Base-by-base conservation (phyloP, 2,797 vertebrate species). In the Phrynocephalus forsythii region DNA sequence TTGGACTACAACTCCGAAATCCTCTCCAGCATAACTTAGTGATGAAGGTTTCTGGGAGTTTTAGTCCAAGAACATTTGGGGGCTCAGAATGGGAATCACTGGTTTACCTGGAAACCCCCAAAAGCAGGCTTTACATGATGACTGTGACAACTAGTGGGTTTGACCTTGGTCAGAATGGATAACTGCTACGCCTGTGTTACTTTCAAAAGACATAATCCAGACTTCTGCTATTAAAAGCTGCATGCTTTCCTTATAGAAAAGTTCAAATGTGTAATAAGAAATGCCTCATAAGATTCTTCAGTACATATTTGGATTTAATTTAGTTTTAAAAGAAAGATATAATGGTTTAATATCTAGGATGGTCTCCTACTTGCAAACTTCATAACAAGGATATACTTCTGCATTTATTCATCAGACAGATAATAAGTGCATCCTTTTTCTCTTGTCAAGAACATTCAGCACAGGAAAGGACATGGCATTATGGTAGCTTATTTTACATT, bases 331-430 rank as follows among this genome's bases (percentile, higher is more conserved):
- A 73, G 33, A 78, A 94, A 94, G 89, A 92, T 94, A 91, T 91
- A 95, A 90, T 86, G 90, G 76, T 91, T 94, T 94, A 93, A 93
- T 95, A 94, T 91, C 87, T 91, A 92, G 92, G 85, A 76, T 22
- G 87, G 79, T 84, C 66, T 86, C 91, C 91, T 88, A 92, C 67
- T 92, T 91, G 69, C 15, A 83, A 92, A 50, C 56, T 88, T 94
- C 88, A 91, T 94, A 94, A 94, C 68, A 92, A 95, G 77, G 92
- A 95, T 94, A 94, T 95, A 91, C 90, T 95, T 95, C 95, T 93
- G 26, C 81, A 89, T 94, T 92, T 93, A 92, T 88, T 94, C 92
- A 93, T 94, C 84, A 90, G 76, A 89, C 18, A 92, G 48, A 86
- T 92, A 94, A 88, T 93, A 92, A 90, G 44, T 78, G 28, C 92